Evolutionary conservation across 2,113 vertebrate species (phyloP).

Genomic region (Limnothrissa miodon): DNA sequence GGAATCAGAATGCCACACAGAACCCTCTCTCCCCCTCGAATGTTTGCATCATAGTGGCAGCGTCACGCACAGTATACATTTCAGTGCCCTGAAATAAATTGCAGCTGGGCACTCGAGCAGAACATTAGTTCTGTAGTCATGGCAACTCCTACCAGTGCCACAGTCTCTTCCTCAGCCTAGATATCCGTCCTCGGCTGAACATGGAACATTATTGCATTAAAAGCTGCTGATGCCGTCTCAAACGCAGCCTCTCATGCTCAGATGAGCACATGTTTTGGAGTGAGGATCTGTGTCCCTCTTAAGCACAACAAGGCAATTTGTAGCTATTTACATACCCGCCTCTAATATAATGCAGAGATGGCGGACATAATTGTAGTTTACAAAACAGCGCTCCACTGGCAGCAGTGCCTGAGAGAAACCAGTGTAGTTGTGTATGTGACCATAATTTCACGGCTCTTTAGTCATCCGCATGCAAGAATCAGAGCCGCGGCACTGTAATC

Average conservation of each 20-base stretch:
- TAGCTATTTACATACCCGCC: constrained; percentile 50
- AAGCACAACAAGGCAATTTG: constrained; percentile 31
- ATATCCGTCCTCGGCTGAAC: constrained; percentile 41
- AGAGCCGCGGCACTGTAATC: constrained; percentile 56
- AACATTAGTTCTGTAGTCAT: constrained; percentile 66
- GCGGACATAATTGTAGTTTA: constrained; percentile 35
- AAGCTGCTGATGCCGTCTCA: constrained; percentile 51
- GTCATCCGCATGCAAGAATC: constrained; percentile 77
- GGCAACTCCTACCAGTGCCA: constrained; percentile 55
- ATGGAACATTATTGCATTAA: constrained; percentile 49
- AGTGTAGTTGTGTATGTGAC: constrained; percentile 65
- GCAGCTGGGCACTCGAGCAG: constrained; percentile 63
- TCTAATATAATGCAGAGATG: constrained; percentile 46
- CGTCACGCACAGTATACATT: constrained; percentile 56
- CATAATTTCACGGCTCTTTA: constrained; percentile 62
- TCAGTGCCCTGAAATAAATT: constrained; percentile 69
- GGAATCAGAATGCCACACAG: constrained; percentile 51
- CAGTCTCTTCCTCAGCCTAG: constrained; percentile 51
- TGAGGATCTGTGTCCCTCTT: constrained; percentile 25
- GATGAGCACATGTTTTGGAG: constrained; percentile 27
- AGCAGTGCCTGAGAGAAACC: constrained; percentile 45
- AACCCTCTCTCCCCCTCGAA: constrained; percentile 36
- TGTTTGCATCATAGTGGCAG: constrained; percentile 52
- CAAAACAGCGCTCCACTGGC: constrained; percentile 26
- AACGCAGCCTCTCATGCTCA: constrained; percentile 30